Evolutionary conservation across 2,797 vertebrate species (phyloP), one percentile per base, ranked within the genome.

Genomic region (Alca torda): DNA sequence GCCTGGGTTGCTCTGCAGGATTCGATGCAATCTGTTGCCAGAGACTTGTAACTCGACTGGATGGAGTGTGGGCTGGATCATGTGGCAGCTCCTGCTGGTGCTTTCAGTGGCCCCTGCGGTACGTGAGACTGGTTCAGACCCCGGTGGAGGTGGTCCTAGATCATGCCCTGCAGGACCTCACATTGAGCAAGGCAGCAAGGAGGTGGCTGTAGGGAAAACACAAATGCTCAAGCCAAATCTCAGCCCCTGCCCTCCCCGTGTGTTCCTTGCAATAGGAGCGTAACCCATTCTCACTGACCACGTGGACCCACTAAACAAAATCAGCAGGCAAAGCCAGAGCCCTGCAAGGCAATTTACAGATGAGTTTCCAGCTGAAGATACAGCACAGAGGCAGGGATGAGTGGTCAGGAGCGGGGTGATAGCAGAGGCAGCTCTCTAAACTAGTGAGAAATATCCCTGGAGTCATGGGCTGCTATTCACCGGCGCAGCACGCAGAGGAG

Each of bases 61-160:
- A 54, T 61, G 53, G 50, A 83, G 33, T 4, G 7, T 57, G 72
- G 78, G 59, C 60, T 77, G 78, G 30, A 69, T 70, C 75, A 12
- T 3, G 6, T 39, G 45, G 64, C 60, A 92, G 56, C 50, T 89
- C 30, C 64, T 80, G 50, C 60, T 24, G n/a, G 17, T 87, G 53
- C 67, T 92, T 76, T 72, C 41, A 37, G 60, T 57, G 67, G 46
- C 16, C 12, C 43, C 59, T 59, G 28, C n/a, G 63, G 43, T 41
- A 17, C 0, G 4, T 3, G 9, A 80, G 24, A 65, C 26, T 0
- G 3, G 12, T 64, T 80, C 37, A 5, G 45, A 33, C 8, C 17
- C 12, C 21, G 6, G 37, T 35, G 26, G 45, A 67, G 46, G 65
- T 28, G 11, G 64, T 65, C 31, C 17, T 31, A 50, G 68, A 24